Evolutionary conservation across 2,797 vertebrate genomes (phyloP).

Genomic region (Malacoraja senta): DNA sequence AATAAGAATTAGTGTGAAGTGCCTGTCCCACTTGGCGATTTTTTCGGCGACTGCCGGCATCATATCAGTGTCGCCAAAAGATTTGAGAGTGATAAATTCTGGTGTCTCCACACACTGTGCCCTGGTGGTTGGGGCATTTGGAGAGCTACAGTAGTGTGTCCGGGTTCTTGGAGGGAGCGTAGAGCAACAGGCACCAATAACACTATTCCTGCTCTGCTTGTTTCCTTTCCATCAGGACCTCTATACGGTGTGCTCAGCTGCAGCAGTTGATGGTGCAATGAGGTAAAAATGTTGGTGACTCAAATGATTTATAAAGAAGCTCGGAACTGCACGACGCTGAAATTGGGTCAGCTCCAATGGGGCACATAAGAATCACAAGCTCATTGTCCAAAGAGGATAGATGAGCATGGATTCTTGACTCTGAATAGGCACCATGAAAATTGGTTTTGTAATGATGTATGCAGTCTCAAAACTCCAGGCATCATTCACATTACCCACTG

Average conservation of each 20-base stretch:
- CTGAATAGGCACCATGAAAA: background rate
- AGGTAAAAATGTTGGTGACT: background rate
- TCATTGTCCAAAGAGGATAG: slow-evolving; percentile 1
- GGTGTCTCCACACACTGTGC: background rate
- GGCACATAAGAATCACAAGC: background rate
- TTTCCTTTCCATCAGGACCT: background rate
- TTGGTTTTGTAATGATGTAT: background rate
- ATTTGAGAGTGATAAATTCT: too few relatives aligned
- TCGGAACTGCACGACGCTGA: background rate
- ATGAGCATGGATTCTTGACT: background rate
- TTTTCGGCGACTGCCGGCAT: too few relatives aligned
- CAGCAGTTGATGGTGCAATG: background rate
- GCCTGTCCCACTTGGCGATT: too few relatives aligned
- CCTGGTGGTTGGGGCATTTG: background rate
- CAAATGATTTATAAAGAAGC: slow-evolving; percentile 17
- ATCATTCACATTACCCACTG: background rate
- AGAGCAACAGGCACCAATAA: background rate
- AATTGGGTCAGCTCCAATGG: slow-evolving; percentile 3
- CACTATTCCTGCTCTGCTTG: background rate
- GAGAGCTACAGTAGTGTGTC: background rate
- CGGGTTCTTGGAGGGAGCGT: background rate
- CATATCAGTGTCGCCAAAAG: too few relatives aligned
- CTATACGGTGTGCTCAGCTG: background rate
- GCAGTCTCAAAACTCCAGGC: background rate
- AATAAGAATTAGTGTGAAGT: too few relatives aligned